Evolutionary conservation across 2,113 vertebrate genomes (phyloP).

Genomic region (Petrocephalus microphthalmus): DNA sequence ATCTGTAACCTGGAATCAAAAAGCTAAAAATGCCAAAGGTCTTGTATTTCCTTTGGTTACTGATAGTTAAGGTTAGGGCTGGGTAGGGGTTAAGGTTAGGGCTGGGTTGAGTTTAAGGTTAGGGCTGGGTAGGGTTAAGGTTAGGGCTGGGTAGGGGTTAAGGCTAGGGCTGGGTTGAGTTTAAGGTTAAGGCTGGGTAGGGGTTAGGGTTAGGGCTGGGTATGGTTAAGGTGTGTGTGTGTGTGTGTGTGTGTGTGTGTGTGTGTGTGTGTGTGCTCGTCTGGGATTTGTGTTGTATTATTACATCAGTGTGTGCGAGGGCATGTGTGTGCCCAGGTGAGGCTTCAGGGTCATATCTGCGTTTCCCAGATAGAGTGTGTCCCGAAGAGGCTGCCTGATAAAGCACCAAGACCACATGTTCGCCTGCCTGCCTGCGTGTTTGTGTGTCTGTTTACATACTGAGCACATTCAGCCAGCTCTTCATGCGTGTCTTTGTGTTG

Average conservation of each 20-base stretch:
- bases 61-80: background rate
- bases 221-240: too few species aligned
- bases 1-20: background rate
- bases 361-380: background rate
- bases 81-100: background rate
- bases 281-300: too few species aligned
- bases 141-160: background rate
- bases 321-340: background rate
- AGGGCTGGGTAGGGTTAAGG: background rate
- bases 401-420: conserved; percentile 7
- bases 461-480: background rate
- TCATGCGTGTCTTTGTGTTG: background rate
- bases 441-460: conserved; percentile 9
- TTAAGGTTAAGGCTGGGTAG: background rate
- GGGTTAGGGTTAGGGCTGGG: too few species aligned
- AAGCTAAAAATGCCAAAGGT: background rate
- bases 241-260: background rate
- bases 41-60: background rate
- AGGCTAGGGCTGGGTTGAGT: too few species aligned
- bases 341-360: background rate
- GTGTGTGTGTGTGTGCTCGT: background rate
- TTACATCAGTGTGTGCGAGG: background rate
- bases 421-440: conserved; percentile 12
- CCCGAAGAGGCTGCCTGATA: background rate
- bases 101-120: background rate